Evolutionary conservation across 2,113 vertebrate species (phyloP).

Genomic region (Toxotes jaculatrix): DNA sequence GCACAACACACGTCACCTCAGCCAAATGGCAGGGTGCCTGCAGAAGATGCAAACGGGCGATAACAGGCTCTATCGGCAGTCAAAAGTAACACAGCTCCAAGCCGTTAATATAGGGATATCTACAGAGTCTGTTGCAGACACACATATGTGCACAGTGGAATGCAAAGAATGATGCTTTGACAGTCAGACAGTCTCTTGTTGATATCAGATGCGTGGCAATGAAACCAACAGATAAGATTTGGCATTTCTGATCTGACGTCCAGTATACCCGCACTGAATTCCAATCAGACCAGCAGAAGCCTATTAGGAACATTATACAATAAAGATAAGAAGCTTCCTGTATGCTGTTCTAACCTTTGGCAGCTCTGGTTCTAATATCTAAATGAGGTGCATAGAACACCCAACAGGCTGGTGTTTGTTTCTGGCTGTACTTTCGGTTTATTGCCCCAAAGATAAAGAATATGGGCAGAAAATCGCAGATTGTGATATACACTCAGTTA

Average conservation of each 20-base stretch:
- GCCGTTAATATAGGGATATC: constrained; percentile 35
- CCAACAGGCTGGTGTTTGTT: not conserved
- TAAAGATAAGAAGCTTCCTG: constrained; percentile 51
- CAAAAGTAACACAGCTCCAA: constrained; percentile 20
- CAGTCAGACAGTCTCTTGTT: constrained; percentile 47
- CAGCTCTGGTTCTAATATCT: not conserved
- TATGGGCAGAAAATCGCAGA: too few species aligned
- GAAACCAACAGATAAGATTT: constrained; percentile 55
- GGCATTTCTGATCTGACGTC: constrained; percentile 58
- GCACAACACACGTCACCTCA: constrained; percentile 44
- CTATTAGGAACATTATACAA: not conserved
- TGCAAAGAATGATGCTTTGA: constrained; percentile 68
- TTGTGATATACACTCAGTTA: too few species aligned
- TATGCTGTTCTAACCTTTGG: constrained; percentile 10
- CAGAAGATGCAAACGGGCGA: constrained; percentile 41
- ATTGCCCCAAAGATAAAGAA: too few species aligned
- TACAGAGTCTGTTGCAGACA: constrained; percentile 35
- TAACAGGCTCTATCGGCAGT: constrained; percentile 32
- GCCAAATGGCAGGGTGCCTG: constrained; percentile 47
- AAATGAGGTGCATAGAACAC: not conserved
- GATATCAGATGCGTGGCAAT: constrained; percentile 59
- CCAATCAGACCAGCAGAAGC: constrained; percentile 25
- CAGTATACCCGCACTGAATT: constrained; percentile 30
- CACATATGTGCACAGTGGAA: constrained; percentile 44
- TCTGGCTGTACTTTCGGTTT: not conserved